phyloP scores from a whole-genome alignment of 2,797 vertebrate genomes.

The Spinibarbus caldwelli region DNA sequence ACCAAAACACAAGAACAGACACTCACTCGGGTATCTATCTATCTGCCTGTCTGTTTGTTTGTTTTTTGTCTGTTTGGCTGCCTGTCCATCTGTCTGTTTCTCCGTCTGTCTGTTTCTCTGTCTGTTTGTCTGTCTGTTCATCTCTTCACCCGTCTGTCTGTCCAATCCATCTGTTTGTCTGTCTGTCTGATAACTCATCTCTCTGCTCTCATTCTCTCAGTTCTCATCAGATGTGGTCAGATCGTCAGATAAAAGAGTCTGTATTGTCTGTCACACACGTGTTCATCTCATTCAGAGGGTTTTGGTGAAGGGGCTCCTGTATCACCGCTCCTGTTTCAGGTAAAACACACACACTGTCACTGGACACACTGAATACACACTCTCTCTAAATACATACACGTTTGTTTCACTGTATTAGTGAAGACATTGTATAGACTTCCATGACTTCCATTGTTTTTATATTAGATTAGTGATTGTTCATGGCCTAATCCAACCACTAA shows the following conservation, averaged over 20 bases:
- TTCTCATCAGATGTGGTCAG: not conserved
- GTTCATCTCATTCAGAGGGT: slow-evolving; percentile 26
- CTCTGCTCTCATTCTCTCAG: slow-evolving; percentile 60
- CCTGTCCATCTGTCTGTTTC: not conserved
- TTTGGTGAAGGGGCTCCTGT: slow-evolving; percentile 20
- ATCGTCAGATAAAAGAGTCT: slow-evolving; percentile 13
- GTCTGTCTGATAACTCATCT: not conserved
- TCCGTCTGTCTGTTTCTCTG: not conserved
- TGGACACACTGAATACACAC: not conserved
- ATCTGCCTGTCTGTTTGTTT: not conserved
- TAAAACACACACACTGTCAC: not conserved
- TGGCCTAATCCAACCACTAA: not conserved
- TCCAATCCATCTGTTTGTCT: not conserved
- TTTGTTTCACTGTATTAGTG: not conserved
- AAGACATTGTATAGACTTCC: not conserved
- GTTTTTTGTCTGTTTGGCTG: no score
- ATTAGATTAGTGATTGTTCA: not conserved
- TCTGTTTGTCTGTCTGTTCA: not conserved
- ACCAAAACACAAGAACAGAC: not conserved
- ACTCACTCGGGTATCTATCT: not conserved
- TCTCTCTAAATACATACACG: not conserved
- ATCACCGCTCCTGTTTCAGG: slow-evolving; percentile 32
- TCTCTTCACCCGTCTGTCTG: no score
- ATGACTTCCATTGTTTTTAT: not conserved
- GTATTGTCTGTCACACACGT: slow-evolving; percentile 13